Conservation (phyloP, 1,140 invertebrate genomes). For the Zaprionus nigranus region DNA sequence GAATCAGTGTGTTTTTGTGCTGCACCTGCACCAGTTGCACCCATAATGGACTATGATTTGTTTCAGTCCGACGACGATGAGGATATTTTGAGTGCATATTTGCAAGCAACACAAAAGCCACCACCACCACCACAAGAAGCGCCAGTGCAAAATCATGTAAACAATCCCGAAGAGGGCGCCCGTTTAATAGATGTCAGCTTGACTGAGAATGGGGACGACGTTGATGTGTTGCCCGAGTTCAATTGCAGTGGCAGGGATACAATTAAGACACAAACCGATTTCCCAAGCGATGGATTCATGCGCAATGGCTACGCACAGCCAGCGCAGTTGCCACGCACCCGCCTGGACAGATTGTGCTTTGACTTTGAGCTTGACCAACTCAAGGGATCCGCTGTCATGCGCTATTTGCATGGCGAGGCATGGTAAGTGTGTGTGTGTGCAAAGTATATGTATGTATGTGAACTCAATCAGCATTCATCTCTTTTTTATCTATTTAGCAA, state of each 20-base stretch:
- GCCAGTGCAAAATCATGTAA: background rate
- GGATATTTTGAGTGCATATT: slow-evolving; percentile 65
- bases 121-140: slow-evolving; percentile 18
- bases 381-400: slow-evolving; percentile 27
- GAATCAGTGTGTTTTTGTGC: background rate
- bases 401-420: slow-evolving; percentile 61
- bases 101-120: slow-evolving; percentile 59
- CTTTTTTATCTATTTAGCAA: slow-evolving; percentile 43
- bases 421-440: slow-evolving; percentile 43
- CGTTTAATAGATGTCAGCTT: background rate
- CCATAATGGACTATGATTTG: slow-evolving; percentile 76
- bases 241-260: slow-evolving; percentile 70
- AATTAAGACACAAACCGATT: slow-evolving; percentile 36
- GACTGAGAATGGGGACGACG: slow-evolving; percentile 17
- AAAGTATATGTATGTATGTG: background rate
- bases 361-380: slow-evolving; percentile 57
- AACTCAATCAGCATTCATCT: background rate
- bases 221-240: slow-evolving; percentile 67
- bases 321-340: slow-evolving; percentile 35
- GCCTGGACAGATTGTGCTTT: slow-evolving; percentile 48
- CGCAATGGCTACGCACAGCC: slow-evolving; percentile 52
- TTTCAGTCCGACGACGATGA: slow-evolving; percentile 82
- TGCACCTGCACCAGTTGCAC: background rate
- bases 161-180: background rate
- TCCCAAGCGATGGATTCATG: slow-evolving; percentile 58